Conservation (phyloP, 1,140 invertebrate species). For the Homarus americanus region DNA sequence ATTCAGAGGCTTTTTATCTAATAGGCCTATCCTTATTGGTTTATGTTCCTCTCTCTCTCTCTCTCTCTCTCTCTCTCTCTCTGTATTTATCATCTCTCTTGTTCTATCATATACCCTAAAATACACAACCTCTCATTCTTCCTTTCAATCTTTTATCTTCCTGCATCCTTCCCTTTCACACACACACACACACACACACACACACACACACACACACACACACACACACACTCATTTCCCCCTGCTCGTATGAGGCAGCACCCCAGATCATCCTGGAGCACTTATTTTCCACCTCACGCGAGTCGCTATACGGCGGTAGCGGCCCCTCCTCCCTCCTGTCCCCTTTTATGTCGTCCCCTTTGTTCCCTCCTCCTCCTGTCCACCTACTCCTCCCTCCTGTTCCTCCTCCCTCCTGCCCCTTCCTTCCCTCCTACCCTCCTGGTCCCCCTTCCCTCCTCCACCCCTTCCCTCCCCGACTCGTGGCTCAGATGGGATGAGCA, state of each 20-base stretch:
- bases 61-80: not conserved
- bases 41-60: not conserved
- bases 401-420: not conserved
- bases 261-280: constrained; percentile 34
- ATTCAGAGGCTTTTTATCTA: no score
- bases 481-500: constrained; percentile 62
- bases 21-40: no score
- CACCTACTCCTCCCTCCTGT: no score
- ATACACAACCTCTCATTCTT: no score
- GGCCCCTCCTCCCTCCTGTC: no score
- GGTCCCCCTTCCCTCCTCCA: not conserved
- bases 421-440: not conserved
- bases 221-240: constrained; percentile 24
- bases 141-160: not conserved
- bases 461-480: not conserved
- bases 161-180: not conserved
- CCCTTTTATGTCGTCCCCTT: no score
- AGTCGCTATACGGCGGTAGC: no score
- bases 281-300: constrained; percentile 57
- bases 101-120: no score
- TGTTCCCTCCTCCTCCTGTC: not conserved
- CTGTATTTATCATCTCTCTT: no score
- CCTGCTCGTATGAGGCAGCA: constrained; percentile 30
- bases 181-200: no score
- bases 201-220: no score